phyloP scores from a whole-genome alignment of 2,113 vertebrate species.

The Paralichthys olivaceus region DNA sequence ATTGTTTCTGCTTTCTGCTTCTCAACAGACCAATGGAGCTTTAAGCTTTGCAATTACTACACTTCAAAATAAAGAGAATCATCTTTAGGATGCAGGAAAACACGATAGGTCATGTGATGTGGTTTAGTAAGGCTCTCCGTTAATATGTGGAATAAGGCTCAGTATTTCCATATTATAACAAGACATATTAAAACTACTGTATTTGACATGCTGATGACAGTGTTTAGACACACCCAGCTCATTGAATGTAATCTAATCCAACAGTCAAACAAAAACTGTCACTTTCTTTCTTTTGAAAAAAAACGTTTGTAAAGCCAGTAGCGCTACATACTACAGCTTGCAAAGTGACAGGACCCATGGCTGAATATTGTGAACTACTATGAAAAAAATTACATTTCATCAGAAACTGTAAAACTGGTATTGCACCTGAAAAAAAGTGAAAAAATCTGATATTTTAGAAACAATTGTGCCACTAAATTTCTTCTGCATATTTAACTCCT shows the following conservation, averaged over 20 bases:
- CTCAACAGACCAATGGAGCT: constrained; percentile 20
- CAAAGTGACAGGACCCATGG: background rate
- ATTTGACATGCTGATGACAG: background rate
- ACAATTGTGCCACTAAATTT: background rate
- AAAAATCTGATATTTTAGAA: background rate
- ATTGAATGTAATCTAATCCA: too few species aligned
- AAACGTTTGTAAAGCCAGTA: background rate
- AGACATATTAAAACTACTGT: background rate
- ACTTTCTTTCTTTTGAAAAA: too few species aligned
- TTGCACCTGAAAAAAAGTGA: background rate
- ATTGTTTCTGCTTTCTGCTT: constrained; percentile 27
- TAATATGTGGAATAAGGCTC: background rate
- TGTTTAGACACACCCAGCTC: background rate
- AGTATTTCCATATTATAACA: background rate
- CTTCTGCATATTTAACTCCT: background rate
- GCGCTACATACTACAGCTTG: background rate
- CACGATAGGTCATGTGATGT: background rate
- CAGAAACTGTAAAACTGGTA: background rate
- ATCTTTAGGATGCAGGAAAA: background rate
- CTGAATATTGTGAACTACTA: too few species aligned
- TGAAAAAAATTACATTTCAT: too few species aligned
- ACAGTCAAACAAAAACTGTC: too few species aligned
- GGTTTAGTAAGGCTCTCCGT: background rate
- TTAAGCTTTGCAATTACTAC: constrained; percentile 12
- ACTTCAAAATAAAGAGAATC: constrained; percentile 14